Conservation (phyloP, 2,888 invertebrate species). For the Callinectes sapidus region DNA sequence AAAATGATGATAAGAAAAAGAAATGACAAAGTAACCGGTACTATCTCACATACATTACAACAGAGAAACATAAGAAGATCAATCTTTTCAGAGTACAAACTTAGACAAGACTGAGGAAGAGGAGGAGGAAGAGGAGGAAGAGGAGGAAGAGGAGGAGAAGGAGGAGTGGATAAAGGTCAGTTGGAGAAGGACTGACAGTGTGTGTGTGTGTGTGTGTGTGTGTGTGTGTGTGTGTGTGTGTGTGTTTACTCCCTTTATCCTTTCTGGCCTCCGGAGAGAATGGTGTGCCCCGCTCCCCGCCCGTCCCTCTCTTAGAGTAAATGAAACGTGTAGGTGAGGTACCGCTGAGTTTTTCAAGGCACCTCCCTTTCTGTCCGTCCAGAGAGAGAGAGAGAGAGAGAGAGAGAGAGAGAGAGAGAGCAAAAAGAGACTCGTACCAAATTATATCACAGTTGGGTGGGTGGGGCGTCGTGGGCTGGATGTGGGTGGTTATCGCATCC, state of each 20-base stretch:
- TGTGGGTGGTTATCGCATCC: background rate
- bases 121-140: background rate
- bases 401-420: no score
- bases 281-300: background rate
- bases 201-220: conserved; percentile 44
- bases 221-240: conserved; percentile 27
- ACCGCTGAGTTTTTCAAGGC: background rate
- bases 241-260: background rate
- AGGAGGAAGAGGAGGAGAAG: background rate
- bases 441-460: background rate
- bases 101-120: background rate
- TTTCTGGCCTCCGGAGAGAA: background rate
- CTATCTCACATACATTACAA: no score
- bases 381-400: no score
- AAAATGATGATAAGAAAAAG: background rate
- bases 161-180: background rate
- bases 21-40: no score
- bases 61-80: no score
- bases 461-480: background rate
- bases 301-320: background rate
- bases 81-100: background rate
- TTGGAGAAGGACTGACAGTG: conserved; percentile 14
- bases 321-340: background rate
- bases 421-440: background rate
- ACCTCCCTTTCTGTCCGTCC: background rate